phyloP scores from a whole-genome alignment of 37 sponge, comb jelly and placozoan genomes.

The Ephydatia muelleri region DNA sequence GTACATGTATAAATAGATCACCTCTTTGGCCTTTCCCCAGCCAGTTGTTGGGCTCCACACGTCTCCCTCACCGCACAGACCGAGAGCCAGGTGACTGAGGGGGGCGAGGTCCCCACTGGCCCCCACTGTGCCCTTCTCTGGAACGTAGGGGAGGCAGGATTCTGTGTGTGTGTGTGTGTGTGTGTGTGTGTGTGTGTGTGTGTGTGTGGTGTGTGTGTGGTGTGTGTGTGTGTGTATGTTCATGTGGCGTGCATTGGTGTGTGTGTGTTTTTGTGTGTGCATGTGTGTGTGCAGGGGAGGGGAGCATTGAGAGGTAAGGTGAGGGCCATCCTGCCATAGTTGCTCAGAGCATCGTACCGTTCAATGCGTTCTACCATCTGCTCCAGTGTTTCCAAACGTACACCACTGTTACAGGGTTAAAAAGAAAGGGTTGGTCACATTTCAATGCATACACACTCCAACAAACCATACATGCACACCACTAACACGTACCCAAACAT shows the following conservation, averaged over 20 bases:
- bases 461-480: too few species aligned
- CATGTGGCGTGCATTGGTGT: too few species aligned
- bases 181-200: not conserved
- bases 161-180: constrained; percentile 34
- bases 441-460: not conserved
- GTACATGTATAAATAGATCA: constrained; percentile 4
- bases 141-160: constrained; percentile 79
- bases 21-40: constrained; percentile 82
- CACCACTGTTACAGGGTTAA: constrained; percentile 48
- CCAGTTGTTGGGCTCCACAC: constrained; percentile 97
- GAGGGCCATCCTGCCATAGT: too few species aligned
- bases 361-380: constrained; percentile 63
- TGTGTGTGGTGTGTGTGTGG: too few species aligned
- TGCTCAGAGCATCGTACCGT: constrained; percentile 50
- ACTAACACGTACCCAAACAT: too few species aligned
- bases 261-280: too few species aligned
- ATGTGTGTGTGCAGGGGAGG: too few species aligned
- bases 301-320: not conserved
- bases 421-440: not conserved
- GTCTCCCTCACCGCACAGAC: constrained; percentile 91
- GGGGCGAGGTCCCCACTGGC: constrained; percentile 99
- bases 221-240: too few species aligned
- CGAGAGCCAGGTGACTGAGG: constrained; percentile 91
- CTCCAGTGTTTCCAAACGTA: constrained; percentile 68
- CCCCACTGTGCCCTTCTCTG: constrained; percentile 95